Evolutionary conservation across 1,140 invertebrate genomes (phyloP), one percentile per base, ranked within the genome.

Genomic region (Doryteuthis pealeii): DNA sequence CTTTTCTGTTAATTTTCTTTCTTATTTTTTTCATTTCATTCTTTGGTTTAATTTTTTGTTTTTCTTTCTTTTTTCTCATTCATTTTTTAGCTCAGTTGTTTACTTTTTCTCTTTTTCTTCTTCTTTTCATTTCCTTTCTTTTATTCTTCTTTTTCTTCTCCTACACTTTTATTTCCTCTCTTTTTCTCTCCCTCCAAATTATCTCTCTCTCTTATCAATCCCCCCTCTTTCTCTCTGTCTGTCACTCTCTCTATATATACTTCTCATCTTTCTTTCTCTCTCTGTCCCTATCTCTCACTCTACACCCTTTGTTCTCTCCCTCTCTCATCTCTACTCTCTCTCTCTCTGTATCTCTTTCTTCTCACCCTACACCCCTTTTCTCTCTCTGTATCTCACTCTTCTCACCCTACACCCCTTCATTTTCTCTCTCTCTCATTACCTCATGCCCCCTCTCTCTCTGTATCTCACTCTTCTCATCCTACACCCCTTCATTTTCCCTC

Each of bases 121-220:
- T 54, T 58, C 49, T 73, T 54, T 73, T 54, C 58, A 31, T 65
- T 30, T 65, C 54, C 58, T 30, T 65, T 54, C 58, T 54, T 65
- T 54, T 73, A 43, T 65, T 54, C 65, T 54, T 73, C 35, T 40
- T 54, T 65, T 28, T 65, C 28, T 65, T 18, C 33, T 26, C 33
- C 43, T 49, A 14, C 26, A 14, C 26, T 1, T 31, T 18, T 49
- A 4, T 62, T n/a, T 62, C 71, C 30, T 49, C 58, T 28, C 32
- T 54, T 54, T 49, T 72, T 54, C 58, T 28, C 58, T 54, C 58
- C 31, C 71, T 72, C 49, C n/a, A n/a, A n/a, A 54, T 15, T 62
- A 32, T 32, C 71, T 62, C 71, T 72, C 49, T 62, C 54, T 62
- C n/a, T n/a, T n/a, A n/a, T n/a, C n/a, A n/a, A n/a, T n/a, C n/a